phyloP scores from a whole-genome alignment of 1,140 invertebrate genomes.

The Drosophila pachea region DNA sequence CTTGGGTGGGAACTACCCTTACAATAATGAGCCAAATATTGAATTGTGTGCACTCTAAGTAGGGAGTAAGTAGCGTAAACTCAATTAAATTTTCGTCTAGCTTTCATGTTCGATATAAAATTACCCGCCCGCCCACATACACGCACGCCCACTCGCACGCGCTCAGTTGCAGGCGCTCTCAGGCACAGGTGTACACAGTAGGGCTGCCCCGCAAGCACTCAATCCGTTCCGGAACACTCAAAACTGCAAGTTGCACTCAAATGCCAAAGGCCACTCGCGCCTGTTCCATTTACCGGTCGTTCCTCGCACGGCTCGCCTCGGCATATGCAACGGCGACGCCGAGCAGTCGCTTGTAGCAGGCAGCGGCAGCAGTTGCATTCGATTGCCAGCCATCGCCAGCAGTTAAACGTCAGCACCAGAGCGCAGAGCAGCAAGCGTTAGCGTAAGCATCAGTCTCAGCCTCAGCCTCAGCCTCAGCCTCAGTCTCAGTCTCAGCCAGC shows the following conservation, averaged over 20 bases:
- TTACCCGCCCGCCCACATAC: background rate
- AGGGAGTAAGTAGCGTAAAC: constrained; percentile 41
- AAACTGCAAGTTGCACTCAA: constrained; percentile 52
- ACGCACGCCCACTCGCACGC: background rate
- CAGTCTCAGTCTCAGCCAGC: background rate
- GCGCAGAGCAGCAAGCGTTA: constrained; percentile 2
- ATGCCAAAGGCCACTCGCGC: constrained; percentile 20
- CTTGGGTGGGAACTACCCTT: constrained; percentile 25
- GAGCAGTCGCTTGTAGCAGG: constrained; percentile 54
- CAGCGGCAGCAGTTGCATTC: constrained; percentile 54
- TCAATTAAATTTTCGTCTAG: constrained; percentile 66
- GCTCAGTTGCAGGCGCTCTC: background rate
- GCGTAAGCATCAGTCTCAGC: constrained; percentile 5
- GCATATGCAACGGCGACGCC: constrained; percentile 44
- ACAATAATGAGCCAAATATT: constrained; percentile 61
- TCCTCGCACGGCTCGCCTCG: constrained; percentile 34
- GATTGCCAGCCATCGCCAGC: constrained; percentile 23
- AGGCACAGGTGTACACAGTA: constrained; percentile 37
- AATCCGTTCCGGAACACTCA: constrained; percentile 39
- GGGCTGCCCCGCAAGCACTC: background rate
- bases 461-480: background rate
- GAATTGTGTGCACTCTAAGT: constrained; percentile 50
- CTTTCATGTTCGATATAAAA: constrained; percentile 8
- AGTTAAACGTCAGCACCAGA: constrained; percentile 7
- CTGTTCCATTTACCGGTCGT: constrained; percentile 30